These are phyloP conservation scores for Macropis europaea DNA, from an alignment of 2,888 invertebrate species.

Conservation along the genomic window DNA sequence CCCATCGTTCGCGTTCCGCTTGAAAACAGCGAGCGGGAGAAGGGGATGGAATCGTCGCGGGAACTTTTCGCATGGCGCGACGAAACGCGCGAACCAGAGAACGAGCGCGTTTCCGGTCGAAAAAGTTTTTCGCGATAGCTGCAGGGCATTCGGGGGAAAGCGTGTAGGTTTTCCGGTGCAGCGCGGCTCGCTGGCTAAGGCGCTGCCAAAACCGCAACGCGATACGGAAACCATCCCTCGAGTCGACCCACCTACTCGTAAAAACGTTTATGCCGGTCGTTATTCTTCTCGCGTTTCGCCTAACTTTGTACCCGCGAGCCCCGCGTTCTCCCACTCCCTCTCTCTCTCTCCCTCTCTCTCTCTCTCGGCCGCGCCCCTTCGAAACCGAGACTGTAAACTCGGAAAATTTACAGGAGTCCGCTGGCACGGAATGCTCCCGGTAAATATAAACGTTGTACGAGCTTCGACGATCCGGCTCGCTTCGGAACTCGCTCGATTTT, in stretches of 20 bases:
- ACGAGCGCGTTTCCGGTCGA: not conserved
- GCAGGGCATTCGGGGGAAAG: not conserved
- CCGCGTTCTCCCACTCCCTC: too few species aligned
- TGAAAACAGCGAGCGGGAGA: too few species aligned
- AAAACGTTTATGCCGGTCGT: constrained; percentile 31
- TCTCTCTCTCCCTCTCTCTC: too few species aligned
- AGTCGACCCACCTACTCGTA: constrained; percentile 32
- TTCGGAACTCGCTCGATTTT: not conserved
- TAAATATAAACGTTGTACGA: constrained; percentile 9
- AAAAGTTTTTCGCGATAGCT: constrained; percentile 5
- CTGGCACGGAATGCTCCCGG: not conserved
- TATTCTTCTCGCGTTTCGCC: constrained; percentile 15
- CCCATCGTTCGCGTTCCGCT: too few species aligned
- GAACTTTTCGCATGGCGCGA: too few species aligned
- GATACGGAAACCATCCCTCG: constrained; percentile 16
- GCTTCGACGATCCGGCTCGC: not conserved
- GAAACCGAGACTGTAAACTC: constrained; percentile 12
- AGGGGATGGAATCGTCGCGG: too few species aligned
- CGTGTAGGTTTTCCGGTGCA: not conserved
- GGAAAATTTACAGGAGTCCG: constrained; percentile 8
- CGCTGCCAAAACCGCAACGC: constrained; percentile 14
- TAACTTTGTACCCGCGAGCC: constrained; percentile 7
- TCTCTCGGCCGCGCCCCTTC: not conserved
- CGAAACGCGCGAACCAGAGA: too few species aligned
- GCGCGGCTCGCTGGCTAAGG: not conserved